These are phyloP conservation scores for Pseudoips prasinana DNA, from an alignment of 2,888 invertebrate genomes.

Conservation along the genomic window DNA sequence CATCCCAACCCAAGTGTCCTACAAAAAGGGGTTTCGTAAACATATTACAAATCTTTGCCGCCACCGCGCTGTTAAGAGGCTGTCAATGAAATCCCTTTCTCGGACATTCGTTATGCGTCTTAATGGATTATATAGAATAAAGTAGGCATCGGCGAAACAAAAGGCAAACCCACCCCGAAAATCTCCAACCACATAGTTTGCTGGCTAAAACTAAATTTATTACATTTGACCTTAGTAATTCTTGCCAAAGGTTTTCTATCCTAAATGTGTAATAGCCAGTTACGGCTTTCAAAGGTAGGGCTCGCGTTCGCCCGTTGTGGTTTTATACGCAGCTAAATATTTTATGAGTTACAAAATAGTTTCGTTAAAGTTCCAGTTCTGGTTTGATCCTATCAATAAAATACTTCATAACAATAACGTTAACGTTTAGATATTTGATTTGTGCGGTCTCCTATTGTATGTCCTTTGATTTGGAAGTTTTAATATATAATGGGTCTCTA, in stretches of 20 bases:
- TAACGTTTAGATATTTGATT: conserved; percentile 24
- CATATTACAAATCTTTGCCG: conserved; percentile 75
- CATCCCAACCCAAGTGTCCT: conserved; percentile 72
- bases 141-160: conserved; percentile 78
- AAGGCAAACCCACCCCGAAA: conserved; percentile 66
- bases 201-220: conserved; percentile 79
- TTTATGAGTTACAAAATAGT: conserved; percentile 76
- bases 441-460: conserved; percentile 4
- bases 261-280: conserved; percentile 68
- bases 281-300: conserved; percentile 69
- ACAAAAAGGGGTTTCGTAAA: conserved; percentile 69
- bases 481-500: too few species aligned
- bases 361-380: conserved; percentile 53
- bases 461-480: conserved; percentile 5
- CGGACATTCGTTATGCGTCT: conserved; percentile 72
- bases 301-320: conserved; percentile 60
- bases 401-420: conserved; percentile 37
- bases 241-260: conserved; percentile 73
- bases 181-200: conserved; percentile 77
- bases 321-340: conserved; percentile 74
- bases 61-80: conserved; percentile 67
- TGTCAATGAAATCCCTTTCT: conserved; percentile 72
- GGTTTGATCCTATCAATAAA: conserved; percentile 52
- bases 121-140: conserved; percentile 78
- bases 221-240: conserved; percentile 79